Base-by-base conservation (phyloP, 2,888 invertebrate species). In the Lasioglossum calceatum region DNA sequence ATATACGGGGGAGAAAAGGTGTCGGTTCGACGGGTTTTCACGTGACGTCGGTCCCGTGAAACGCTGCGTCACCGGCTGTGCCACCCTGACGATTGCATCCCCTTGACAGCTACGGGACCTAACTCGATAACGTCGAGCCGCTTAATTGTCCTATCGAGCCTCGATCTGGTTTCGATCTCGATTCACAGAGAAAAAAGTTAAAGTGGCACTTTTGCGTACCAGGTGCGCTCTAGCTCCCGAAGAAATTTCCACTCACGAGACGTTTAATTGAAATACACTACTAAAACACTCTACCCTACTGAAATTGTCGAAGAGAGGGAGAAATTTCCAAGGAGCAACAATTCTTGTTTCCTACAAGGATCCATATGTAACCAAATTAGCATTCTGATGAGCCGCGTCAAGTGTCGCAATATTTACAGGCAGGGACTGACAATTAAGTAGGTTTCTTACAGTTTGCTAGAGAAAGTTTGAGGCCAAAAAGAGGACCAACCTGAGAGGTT, bases 11-110 rank as follows among this genome's bases (percentile, higher is more conserved):
- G 72, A 42, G 71, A 4, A 23, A 79, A 64, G n/a, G 12, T 23
- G 16, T n/a, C 36, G 70, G 70, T 10, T 70, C n/a, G 44, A 54
- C 76, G 32, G 54, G 70, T 76, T 70, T 81, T 42, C 70, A 54
- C 32, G 42, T 16, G 19, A 27, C 47, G 39, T 75, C 64, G 32
- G 23, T 0, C 1, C 32, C 50, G 42, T 54, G 23, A 76, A 81
- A 50, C 75, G 75, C 75, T 32, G 23, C 54, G 54, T 70, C 54
- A 76, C 58, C 32, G 50, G 42, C 36, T 58, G 19, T 19, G 54
- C 27, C 67, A 36, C 39, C 70, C 39, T 12, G 70, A 8, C 61
- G 58, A 19, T 23, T 70, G 42, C n/a, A 76, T 81, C 70, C 23
- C 32, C 27, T 23, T 27, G 50, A 81, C 54, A 64, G 16, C 32